Percentiles rank a stretch among this genome's conserved stretches.
Evolutionary conservation across 2,888 invertebrate species (phyloP).

Genomic region (Brenthis hecate): DNA sequence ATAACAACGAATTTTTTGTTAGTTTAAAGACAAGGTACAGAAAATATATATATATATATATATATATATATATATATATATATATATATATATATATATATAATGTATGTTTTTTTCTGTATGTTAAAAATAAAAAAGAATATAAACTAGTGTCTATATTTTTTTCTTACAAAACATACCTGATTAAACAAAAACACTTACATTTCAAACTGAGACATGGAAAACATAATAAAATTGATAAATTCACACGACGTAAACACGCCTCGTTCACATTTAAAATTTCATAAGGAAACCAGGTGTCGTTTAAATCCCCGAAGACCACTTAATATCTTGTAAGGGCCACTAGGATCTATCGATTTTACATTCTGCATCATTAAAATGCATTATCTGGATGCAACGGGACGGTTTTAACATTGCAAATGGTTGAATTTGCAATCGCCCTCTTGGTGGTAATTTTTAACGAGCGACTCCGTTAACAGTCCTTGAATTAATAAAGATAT

Average conservation of each 20-base stretch:
- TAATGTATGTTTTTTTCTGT: too few species aligned
- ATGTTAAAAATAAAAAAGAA: too few species aligned
- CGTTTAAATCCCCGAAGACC: constrained; percentile 58
- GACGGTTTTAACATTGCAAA: constrained; percentile 77
- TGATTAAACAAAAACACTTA: background rate
- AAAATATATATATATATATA: too few species aligned
- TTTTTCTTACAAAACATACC: too few species aligned
- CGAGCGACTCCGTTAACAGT: constrained; percentile 66
- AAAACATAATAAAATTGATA: constrained; percentile 17
- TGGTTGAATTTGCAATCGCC: constrained; percentile 73
- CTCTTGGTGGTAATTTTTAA: constrained; percentile 77
- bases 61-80: too few species aligned
- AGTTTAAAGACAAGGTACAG: background rate
- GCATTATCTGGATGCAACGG: constrained; percentile 76
- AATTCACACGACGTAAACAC: constrained; percentile 22
- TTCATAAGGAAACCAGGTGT: constrained; percentile 58
- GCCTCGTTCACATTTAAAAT: constrained; percentile 44
- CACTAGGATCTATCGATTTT: constrained; percentile 62
- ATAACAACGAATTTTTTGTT: background rate
- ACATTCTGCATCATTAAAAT: constrained; percentile 83
- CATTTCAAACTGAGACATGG: background rate
- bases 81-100: too few species aligned
- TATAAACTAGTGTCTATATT: too few species aligned
- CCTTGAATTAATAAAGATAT: constrained; percentile 71
- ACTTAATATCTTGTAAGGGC: constrained; percentile 58